A percentile compares a stretch with the other conserved stretches of the same genome.
These are phyloP conservation scores for Bagarius yarrelli DNA, from an alignment of 2,113 vertebrate genomes.

Conservation along the genomic window DNA sequence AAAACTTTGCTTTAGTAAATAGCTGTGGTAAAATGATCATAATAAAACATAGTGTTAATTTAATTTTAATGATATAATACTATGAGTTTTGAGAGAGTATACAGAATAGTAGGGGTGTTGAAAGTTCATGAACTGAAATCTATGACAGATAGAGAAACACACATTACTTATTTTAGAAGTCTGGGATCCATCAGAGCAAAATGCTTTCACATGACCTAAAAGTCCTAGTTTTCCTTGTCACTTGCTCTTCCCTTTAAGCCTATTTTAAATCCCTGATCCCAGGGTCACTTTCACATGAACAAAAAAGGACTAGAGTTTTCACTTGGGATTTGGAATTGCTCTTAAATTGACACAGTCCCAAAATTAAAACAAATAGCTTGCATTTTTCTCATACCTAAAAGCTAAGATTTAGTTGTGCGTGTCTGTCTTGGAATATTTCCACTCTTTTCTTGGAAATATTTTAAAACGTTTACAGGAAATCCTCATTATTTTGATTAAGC, in stretches of 20 bases:
- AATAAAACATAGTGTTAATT: not conserved
- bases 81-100: slow-evolving; percentile 27
- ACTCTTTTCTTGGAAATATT: not conserved
- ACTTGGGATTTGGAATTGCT: slow-evolving; percentile 24
- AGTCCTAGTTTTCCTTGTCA: slow-evolving; percentile 47
- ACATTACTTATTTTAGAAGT: slow-evolving; percentile 62
- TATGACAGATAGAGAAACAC: slow-evolving; percentile 60
- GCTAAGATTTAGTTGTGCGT: not conserved
- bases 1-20: not conserved
- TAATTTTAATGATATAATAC: not conserved
- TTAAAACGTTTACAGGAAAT: not conserved
- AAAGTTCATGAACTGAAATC: slow-evolving; percentile 31
- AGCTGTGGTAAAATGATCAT: not conserved
- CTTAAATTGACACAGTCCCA: slow-evolving; percentile 56
- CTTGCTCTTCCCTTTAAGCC: slow-evolving; percentile 44
- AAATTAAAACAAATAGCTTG: not conserved
- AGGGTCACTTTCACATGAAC: slow-evolving; percentile 65
- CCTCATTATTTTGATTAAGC: slow-evolving; percentile 14
- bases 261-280: slow-evolving; percentile 56
- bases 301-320: slow-evolving; percentile 15
- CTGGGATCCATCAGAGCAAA: slow-evolving; percentile 58
- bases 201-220: slow-evolving; percentile 71
- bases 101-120: slow-evolving; percentile 45
- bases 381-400: slow-evolving; percentile 22
- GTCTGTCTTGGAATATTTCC: not conserved